These are phyloP conservation scores for Habrosyne pyritoides DNA, from an alignment of 2,888 invertebrate genomes.

Conservation along the genomic window DNA sequence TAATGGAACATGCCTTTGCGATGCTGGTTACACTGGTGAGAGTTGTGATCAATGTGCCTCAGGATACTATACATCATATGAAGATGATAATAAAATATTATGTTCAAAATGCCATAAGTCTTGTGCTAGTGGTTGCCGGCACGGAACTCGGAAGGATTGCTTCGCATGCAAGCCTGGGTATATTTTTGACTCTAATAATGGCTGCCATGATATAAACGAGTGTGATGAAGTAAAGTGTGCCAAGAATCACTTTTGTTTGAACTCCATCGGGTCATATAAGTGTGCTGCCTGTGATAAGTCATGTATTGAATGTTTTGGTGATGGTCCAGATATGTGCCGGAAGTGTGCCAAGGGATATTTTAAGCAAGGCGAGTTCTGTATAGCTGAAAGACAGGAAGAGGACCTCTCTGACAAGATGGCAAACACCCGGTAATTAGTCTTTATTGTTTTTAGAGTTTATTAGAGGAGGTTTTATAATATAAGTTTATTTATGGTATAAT, in stretches of 20 bases:
- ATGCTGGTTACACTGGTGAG: conserved; percentile 90
- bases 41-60: conserved; percentile 90
- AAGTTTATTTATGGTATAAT: conserved; percentile 21
- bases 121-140: conserved; percentile 90
- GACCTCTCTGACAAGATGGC: conserved; percentile 63
- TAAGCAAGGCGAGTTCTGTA: conserved; percentile 89
- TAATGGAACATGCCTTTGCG: conserved; percentile 94
- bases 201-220: conserved; percentile 94
- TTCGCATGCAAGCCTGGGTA: conserved; percentile 87
- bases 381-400: conserved; percentile 83
- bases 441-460: conserved; percentile 1
- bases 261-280: conserved; percentile 91
- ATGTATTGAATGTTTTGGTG: conserved; percentile 92
- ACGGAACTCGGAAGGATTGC: conserved; percentile 87
- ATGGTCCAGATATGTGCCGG: conserved; percentile 95
- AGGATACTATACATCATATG: conserved; percentile 89
- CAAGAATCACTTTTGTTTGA: conserved; percentile 92
- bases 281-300: conserved; percentile 93
- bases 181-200: conserved; percentile 87
- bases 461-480: conserved; percentile 18
- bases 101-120: conserved; percentile 92
- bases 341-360: conserved; percentile 90
- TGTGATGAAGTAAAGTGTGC: conserved; percentile 87
- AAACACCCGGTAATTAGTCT: conserved; percentile 56
- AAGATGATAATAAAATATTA: conserved; percentile 88